Evolutionary conservation across 2,797 vertebrate species (phyloP).

Genomic region (Etheostoma perlongum): DNA sequence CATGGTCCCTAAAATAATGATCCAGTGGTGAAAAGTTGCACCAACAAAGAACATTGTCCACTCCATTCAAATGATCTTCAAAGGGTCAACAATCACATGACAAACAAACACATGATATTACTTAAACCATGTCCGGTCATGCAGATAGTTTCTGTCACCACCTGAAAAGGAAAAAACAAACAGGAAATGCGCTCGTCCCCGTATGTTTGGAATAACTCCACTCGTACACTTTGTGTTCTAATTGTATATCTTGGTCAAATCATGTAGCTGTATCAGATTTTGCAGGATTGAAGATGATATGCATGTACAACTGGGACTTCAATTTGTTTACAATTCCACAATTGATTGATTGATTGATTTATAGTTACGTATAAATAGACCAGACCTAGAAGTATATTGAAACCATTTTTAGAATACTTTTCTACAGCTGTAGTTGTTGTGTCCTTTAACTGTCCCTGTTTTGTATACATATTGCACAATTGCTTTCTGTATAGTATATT

Average conservation of each 20-base stretch:
- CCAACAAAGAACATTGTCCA: slow-evolving; percentile 9
- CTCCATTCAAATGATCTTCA: not conserved
- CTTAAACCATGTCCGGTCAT: not conserved
- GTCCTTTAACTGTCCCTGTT: not conserved
- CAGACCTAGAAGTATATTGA: not conserved
- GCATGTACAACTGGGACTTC: not conserved
- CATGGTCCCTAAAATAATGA: slow-evolving; percentile 35
- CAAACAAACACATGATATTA: not conserved
- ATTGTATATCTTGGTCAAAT: not conserved
- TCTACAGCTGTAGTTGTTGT: not conserved
- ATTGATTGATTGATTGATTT: not conserved
- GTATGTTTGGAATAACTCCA: not conserved
- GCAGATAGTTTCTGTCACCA: not conserved
- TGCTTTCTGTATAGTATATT: not conserved
- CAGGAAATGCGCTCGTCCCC: not conserved
- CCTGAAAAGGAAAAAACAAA: not conserved
- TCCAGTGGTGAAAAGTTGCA: slow-evolving; percentile 23
- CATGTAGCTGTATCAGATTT: not conserved
- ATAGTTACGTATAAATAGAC: not conserved
- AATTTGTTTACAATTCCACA: not conserved
- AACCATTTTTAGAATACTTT: not conserved
- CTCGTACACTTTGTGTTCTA: not conserved
- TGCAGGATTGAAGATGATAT: not conserved
- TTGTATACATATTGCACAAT: not conserved
- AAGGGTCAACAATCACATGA: not conserved